Evolutionary conservation across 2,113 vertebrate genomes (phyloP), one percentile per base, ranked within the genome.

Genomic region (Tapirus terrestris): DNA sequence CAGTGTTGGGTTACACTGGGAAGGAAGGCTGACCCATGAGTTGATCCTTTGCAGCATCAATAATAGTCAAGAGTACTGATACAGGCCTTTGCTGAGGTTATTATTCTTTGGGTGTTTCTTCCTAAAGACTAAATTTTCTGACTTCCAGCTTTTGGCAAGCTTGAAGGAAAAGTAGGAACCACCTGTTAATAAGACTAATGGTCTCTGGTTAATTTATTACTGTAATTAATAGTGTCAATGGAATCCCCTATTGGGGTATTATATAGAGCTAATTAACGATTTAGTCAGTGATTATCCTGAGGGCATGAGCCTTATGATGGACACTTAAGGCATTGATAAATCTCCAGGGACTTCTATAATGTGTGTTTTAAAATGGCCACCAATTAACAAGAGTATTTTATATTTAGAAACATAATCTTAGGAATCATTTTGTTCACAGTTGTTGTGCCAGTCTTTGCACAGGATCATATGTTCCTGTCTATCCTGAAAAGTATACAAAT

Each of bases 201-300:
- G 27, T 45, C 53, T 95, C 13, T 89, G 23, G 48, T 80, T 96
- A 67, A 96, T 92, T 88, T 94, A 90, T 92, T 91, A 88, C 8
- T 58, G 21, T 95, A 96, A 96, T 97, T 91, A 97, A 39, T 33
- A 73, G 3, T 51, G 12, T 77, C 84, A 92, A 61, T 84, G 72
- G 65, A 95, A 88, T 91, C 39, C 89, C 85, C 58, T 58, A 16
- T 29, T 93, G 80, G 58, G 82, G 21, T 97, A 70, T 80, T 83
- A 86, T 48, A 51, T 18, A n/a, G 68, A 97, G 65, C 60, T 88
- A 94, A 89, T 89, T 97, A 86, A 83, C 76, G 94, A 89, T 85
- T 92, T 87, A 92, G 91, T 90, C 77, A 87, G 0, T 82, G 39
- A 60, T 94, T 94, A 73, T 95, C 48, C 67, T 77, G 17, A 88